Percentiles rank a stretch among this genome's conserved stretches.
These are phyloP conservation scores for Solen grandis DNA, from an alignment of 1,140 invertebrate genomes.

Conservation along the genomic window DNA sequence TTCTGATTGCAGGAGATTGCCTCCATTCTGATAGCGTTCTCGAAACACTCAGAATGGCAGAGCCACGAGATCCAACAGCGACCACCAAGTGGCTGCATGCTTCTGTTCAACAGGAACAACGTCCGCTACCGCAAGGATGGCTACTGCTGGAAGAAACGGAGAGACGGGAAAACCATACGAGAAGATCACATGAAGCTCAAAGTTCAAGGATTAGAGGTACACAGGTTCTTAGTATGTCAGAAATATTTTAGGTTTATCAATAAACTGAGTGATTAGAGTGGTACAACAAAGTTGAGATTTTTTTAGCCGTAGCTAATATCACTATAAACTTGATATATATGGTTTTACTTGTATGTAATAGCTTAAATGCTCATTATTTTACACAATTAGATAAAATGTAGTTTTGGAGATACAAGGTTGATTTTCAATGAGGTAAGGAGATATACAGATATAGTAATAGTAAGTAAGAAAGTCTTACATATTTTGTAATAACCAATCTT, in stretches of 20 bases:
- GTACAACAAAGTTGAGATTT: too few species aligned
- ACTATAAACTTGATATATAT: not conserved
- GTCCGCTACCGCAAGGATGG: conserved; percentile 97
- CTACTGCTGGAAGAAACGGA: conserved; percentile 99
- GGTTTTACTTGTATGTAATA: not conserved
- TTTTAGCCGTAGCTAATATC: not conserved
- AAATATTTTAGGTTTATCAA: too few species aligned
- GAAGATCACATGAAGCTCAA: conserved; percentile 99
- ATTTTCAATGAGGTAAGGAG: too few species aligned
- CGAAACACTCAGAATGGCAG: conserved; percentile 97
- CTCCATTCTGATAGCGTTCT: conserved; percentile 97
- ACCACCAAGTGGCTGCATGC: conserved; percentile 97
- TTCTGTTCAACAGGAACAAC: conserved; percentile 97
- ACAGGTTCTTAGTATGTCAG: too few species aligned
- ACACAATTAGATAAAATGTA: too few species aligned
- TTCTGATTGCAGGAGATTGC: conserved; percentile 93
- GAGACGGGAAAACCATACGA: conserved; percentile 98
- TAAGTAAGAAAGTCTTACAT: too few species aligned
- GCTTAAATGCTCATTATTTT: not conserved
- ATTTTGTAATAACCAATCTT: too few species aligned
- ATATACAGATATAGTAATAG: too few species aligned
- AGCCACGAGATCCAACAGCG: conserved; percentile 98
- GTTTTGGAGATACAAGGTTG: too few species aligned
- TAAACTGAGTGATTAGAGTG: too few species aligned
- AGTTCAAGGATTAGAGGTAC: conserved; percentile 96